Evolutionary conservation across 2,888 invertebrate genomes (phyloP), one percentile per base, ranked within the genome.

Genomic region (Himalopsyche anomala): DNA sequence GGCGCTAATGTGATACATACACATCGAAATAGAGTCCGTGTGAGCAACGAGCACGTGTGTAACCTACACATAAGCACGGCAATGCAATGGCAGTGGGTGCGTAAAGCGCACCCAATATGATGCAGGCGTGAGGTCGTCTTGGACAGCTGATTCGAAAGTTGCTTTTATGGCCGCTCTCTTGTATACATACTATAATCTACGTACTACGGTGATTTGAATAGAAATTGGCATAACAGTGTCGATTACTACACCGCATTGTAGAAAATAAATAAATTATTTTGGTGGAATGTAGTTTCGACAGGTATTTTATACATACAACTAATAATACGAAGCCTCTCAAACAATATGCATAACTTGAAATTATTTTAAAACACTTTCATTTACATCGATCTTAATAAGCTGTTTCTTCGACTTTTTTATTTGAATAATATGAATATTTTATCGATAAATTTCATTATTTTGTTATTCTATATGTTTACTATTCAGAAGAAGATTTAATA

Each of bases 131-230:
- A 74, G 74, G 74, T 74, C 74, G 74, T 74, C 74, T 36, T 12
- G 74, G 74, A 74, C 74, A 74, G 74, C 74, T 74, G 74, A 74
- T 74, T 74, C 74, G 74, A 74, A 74, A 74, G 74, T 74, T 74
- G 74, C 74, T 74, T 74, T 74, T 36, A 74, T 74, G 74, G 36
- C 74, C 36, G 74, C 74, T 36, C 74, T 74, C 74, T 11, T 36
- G 74, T 74, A 12, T 74, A 74, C 74, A 38, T 74, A 74, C 74
- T 74, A 38, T 74, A 74, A 36, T 74, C 36, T 74, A 74, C 38
- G 19, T 36, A 36, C 74, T 8, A 15, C 28, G 38, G 74, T 74
- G 74, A 74, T 74, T 74, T 74, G 74, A 74, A 74, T 74, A 74
- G 74, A 74, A 74, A 74, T 74, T 74, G 74, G 74, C 74, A 74